Base-by-base conservation (phyloP, 2,888 invertebrate genomes). In the Arctia plantaginis region DNA sequence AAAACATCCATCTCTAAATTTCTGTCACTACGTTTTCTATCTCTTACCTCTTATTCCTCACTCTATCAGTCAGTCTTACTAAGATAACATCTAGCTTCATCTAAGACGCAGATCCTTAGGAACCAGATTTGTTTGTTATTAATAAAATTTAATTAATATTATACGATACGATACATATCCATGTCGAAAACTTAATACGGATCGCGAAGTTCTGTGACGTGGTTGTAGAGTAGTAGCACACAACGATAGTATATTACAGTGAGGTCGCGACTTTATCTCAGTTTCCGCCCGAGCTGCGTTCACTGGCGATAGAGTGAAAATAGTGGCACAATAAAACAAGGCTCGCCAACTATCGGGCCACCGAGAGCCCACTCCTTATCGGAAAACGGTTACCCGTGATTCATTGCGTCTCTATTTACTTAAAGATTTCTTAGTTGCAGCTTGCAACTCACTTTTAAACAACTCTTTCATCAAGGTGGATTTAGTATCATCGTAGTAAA, bases 241-340 rank as follows among this genome's bases (percentile, higher is more conserved):
- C 88, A 85, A 84, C 80, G 89, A 91, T 89, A 89, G 91, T 94
- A 93, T 91, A 91, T 93, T 91, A 93, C 91, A 83, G 88, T 85
- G 91, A 89, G 91, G 91, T 89, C 90, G 91, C 93, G 93, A 92
- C 93, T 94, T 94, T 95, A 95, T 95, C 94, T 92, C 86, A 92
- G 93, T 93, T 94, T 95, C 94, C 94, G 92, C 93, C 90, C 90
- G 93, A 90, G 90, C 90, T 92, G 91, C 92, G 90, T 91, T 91
- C 90, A 87, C 89, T 88, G 87, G 91, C 94, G 94, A 94, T 94
- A 93, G 91, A 91, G 89, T 91, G 93, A 93, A 94, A 94, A 94
- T 94, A 93, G 92, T 93, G 87, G 91, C 91, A 94, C 94, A 94
- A 94, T 95, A 94, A 94, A 94, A 93, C 93, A 93, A 92, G 89